Evolutionary conservation across 1,140 invertebrate genomes (phyloP), one percentile per base, ranked within the genome.

Genomic region (Drosophila truncata): DNA sequence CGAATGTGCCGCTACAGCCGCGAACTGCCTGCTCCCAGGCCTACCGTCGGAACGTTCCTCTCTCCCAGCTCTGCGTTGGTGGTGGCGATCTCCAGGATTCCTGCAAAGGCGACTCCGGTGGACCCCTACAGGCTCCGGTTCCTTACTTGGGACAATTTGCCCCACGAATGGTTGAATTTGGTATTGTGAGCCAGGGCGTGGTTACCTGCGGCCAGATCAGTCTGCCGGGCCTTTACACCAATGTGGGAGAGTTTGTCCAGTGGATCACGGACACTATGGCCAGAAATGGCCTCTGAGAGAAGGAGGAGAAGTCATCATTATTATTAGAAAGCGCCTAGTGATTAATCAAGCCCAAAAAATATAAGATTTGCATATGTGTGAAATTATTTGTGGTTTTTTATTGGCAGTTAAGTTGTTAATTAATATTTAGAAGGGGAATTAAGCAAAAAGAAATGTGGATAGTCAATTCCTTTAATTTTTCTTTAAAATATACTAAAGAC

Each of bases 51-150:
- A 50, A 70, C 5, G 82, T 91, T 33, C 80, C 63, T 2, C 13
- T 13, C 9, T 69, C 52, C 0, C 88, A 91, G 46, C 61, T 91
- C 0, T 91, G 88, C n/a, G 86, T 91, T 33, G 86, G 87, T n/a
- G 88, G 82, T 2, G 82, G 69, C 8, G 87, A 91, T 10, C 18
- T 87, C 35, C 87, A 90, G 57, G 95, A 96, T 75, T 95, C 95
- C 0, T 96, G 95, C 66, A 91, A 93, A 44, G 96, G 96, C 0
- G 93, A 94, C 62, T 93, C 93, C 11, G 93, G 93, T 1, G 93
- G 93, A 8, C 93, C 93, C 0, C 64, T 94, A 20, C 80, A 80
- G 23, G 80, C 83, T 0, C 77, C 77, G 0, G 77, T 73, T 2
- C 52, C 52, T 11, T 91, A 80, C 20, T 16, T 84, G 31, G 80